phyloP scores from a whole-genome alignment of 2,797 vertebrate species.

The Clamator glandarius region DNA sequence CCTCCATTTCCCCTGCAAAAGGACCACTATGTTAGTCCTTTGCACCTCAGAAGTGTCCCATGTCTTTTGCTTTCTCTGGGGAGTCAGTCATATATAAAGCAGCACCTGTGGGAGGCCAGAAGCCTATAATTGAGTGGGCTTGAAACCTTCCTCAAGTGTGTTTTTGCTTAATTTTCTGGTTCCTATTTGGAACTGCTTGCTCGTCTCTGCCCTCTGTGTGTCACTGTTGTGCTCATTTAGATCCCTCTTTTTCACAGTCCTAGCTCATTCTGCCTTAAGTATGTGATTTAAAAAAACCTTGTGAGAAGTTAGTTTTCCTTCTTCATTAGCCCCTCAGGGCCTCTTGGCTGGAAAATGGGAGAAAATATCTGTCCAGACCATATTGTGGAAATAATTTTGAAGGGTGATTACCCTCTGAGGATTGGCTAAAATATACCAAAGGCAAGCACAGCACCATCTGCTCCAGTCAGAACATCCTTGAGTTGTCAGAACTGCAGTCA shows the following conservation, averaged over 20 bases:
- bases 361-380: neutral
- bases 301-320: neutral
- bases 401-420: neutral
- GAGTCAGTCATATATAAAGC: neutral
- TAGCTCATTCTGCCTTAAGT: neutral
- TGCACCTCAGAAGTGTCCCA: neutral
- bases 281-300: neutral
- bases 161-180: neutral
- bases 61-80: neutral
- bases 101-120: neutral
- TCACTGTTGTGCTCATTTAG: conserved; percentile 62
- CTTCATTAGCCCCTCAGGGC: neutral
- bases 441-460: neutral
- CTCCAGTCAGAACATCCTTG: neutral
- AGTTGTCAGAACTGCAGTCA: neutral
- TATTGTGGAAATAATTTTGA: neutral
- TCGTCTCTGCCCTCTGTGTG: conserved; percentile 60
- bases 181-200: neutral
- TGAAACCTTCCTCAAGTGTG: neutral
- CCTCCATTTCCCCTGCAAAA: neutral
- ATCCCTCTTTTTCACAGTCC: neutral
- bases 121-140: neutral
- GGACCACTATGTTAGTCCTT: neutral
- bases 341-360: neutral
- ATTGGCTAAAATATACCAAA: neutral